Percentiles rank a stretch among this genome's conserved stretches.
These are phyloP conservation scores for Mesoligia furuncula DNA, from an alignment of 2,888 invertebrate species.

Conservation along the genomic window DNA sequence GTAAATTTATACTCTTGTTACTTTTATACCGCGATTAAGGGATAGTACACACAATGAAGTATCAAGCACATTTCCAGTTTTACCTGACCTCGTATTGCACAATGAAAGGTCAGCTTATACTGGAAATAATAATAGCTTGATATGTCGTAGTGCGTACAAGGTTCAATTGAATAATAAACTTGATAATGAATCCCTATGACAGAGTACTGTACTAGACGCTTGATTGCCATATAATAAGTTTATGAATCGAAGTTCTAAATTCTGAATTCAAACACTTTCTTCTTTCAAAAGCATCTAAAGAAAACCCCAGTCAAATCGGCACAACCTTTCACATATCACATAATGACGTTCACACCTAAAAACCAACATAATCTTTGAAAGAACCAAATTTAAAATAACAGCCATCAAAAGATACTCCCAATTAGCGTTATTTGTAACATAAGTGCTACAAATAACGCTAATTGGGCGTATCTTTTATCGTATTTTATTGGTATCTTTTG, in stretches of 20 bases:
- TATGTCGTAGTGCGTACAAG: too few relatives aligned
- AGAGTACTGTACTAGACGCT: background rate
- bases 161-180: too few relatives aligned
- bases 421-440: slow-evolving; percentile 36
- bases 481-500: too few relatives aligned
- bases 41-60: too few relatives aligned
- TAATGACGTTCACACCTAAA: background rate
- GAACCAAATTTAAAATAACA: slow-evolving; percentile 2
- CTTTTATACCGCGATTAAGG: background rate
- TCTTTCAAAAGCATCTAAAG: background rate
- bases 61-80: too few relatives aligned
- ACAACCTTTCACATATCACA: background rate
- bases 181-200: background rate
- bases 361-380: background rate
- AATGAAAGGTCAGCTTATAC: too few relatives aligned
- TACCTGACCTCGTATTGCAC: too few relatives aligned
- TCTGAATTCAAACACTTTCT: background rate
- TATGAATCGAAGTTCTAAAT: too few relatives aligned
- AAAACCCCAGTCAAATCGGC: background rate
- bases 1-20: background rate
- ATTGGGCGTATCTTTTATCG: too few relatives aligned
- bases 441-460: too few relatives aligned
- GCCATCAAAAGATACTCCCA: background rate
- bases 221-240: background rate
- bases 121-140: too few relatives aligned